Evolutionary conservation across 1,140 invertebrate species (phyloP), one percentile per base, ranked within the genome.

Genomic region (Aphaenogaster ashmeadi): DNA sequence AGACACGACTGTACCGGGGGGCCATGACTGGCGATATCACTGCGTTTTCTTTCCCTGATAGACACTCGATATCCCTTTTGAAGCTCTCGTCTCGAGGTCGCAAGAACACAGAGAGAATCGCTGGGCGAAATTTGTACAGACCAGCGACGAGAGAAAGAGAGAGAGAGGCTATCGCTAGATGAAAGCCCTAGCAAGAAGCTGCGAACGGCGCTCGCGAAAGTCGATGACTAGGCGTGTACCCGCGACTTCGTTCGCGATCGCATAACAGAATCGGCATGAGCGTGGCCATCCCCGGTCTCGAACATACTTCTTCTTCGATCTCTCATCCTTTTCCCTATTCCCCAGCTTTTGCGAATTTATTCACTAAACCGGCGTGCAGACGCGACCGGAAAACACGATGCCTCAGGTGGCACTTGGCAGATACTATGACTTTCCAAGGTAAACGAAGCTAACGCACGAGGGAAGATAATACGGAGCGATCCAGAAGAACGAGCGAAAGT

Each of bases 21-120:
- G n/a, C 1, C 33, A 33, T 58, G 38, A 78, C 38, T 58, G 54
- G 54, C 74, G 56, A 80, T n/a, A 67, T 69, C 47, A 41, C 13
- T 11, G 36, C 47, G 15, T 18, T 38, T 44, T 15, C 27, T 41
- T 11, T 21, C 62, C 21, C 18, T 47, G 64, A 71, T 71, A 71
- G 18, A 71, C 13, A 27, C 50, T 71, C 33, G 33, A 80, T 69
- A 50, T 52, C 13, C 47, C n/a, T 54, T 13, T 54, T 62, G 33
- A 52, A 33, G 7, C 78, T 80, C 64, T 69, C 78, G 78, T 67
- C 78, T 69, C 78, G 78, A 71, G 78, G 62, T 56, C 50, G 64
- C 78, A n/a, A 81, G 78, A 81, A 81, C 78, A 81, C 78, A 81
- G 78, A 54, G 64, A 71, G 60, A 79, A 81, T 81, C 78, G 78